Conservation (phyloP, 1,140 invertebrate species). For the Trypoxylus dichotomus region DNA sequence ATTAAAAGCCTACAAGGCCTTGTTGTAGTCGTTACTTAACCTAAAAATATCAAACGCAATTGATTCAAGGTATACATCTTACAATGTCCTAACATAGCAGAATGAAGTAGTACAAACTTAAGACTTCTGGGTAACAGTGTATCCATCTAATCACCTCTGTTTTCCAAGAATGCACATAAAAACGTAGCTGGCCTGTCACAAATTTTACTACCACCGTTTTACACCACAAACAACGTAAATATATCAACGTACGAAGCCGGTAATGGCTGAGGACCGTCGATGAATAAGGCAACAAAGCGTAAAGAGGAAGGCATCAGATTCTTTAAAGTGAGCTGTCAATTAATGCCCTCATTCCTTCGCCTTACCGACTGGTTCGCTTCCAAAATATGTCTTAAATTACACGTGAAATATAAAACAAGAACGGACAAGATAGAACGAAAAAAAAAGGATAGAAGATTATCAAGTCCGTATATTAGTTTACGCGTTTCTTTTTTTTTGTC, state of each 20-base stretch:
- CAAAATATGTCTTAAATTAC: constrained; percentile 7
- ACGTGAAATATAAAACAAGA: neutral
- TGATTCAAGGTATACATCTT: too few species aligned
- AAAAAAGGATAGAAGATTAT: too few species aligned
- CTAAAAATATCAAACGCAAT: too few species aligned
- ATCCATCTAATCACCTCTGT: neutral
- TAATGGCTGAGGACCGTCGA: neutral
- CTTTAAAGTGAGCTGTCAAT: neutral
- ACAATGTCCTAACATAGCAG: too few species aligned
- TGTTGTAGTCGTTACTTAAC: too few species aligned
- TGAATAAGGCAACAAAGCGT: neutral
- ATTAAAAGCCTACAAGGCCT: too few species aligned
- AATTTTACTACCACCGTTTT: neutral
- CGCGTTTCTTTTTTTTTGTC: too few species aligned
- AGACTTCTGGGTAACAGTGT: too few species aligned
- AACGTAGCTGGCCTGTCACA: neutral
- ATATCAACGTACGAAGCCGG: neutral
- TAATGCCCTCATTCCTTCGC: neutral
- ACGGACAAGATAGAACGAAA: neutral
- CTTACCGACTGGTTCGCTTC: neutral
- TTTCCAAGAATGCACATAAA: neutral
- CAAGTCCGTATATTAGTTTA: too few species aligned
- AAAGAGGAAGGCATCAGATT: neutral
- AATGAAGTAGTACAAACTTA: too few species aligned
- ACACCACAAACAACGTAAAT: neutral